Conservation (phyloP, 2,797 vertebrate species). For the Ammospiza maritima region DNA sequence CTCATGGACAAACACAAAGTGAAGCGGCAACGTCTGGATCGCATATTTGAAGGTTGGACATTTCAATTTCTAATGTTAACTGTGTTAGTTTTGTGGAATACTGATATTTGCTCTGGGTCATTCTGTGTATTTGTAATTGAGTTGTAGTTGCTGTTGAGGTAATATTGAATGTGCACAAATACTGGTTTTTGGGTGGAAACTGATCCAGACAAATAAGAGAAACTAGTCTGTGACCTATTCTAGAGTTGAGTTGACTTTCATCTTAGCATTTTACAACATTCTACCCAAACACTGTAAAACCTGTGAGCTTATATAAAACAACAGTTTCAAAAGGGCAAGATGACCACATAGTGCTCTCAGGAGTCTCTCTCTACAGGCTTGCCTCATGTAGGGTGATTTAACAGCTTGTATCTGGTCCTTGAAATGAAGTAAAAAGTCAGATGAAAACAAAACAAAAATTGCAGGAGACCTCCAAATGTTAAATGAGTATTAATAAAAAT, state of each 20-base stretch:
- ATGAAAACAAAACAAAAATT: background rate
- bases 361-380: background rate
- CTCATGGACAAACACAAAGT: conserved; percentile 81
- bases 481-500: background rate
- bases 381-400: background rate
- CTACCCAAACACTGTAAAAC: background rate
- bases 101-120: background rate
- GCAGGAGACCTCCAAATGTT: background rate
- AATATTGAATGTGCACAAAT: background rate
- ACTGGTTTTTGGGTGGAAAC: background rate
- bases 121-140: background rate
- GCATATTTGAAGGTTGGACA: conserved; percentile 77
- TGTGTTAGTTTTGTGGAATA: background rate
- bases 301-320: background rate
- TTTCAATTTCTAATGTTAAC: background rate
- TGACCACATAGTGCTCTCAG: background rate
- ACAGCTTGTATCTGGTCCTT: background rate
- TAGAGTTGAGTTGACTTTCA: background rate
- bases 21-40: conserved; percentile 78
- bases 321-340: background rate
- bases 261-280: background rate
- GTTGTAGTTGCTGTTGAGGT: background rate
- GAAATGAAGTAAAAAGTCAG: background rate
- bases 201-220: background rate
- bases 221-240: background rate